These are phyloP conservation scores for Lasaia peninsularis DNA, from an alignment of 1,140 invertebrate species.

Conservation along the genomic window DNA sequence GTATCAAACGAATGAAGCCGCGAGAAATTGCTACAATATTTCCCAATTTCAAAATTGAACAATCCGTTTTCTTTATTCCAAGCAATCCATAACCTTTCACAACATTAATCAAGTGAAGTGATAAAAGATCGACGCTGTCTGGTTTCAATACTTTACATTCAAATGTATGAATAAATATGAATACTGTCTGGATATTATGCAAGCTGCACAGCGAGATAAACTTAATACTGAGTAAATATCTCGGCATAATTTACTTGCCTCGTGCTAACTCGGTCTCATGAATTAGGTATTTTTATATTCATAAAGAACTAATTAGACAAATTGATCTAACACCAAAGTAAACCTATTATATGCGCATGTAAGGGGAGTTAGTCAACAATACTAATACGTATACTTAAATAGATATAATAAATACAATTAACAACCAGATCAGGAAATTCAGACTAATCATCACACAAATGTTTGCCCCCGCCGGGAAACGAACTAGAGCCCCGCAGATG, in stretches of 20 bases:
- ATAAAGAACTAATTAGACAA: neutral
- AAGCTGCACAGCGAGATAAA: neutral
- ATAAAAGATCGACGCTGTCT: slow-evolving; percentile 9
- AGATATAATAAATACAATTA: too few species aligned
- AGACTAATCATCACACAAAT: too few species aligned
- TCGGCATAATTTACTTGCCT: slow-evolving; percentile 1
- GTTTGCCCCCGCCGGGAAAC: too few species aligned
- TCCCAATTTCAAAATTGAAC: too few species aligned
- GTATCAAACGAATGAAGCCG: too few species aligned
- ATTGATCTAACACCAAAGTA: too few species aligned
- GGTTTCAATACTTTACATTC: slow-evolving; percentile 5
- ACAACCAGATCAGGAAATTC: too few species aligned
- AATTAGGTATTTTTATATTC: neutral
- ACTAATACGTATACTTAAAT: too few species aligned
- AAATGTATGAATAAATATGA: slow-evolving; percentile 11
- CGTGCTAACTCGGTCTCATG: neutral
- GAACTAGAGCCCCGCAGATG: too few species aligned
- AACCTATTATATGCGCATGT: too few species aligned
- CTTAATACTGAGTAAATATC: slow-evolving; percentile 6
- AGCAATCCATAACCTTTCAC: neutral
- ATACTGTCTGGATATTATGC: slow-evolving; percentile 1
- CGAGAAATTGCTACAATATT: too few species aligned
- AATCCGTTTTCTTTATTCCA: neutral
- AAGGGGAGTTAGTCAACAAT: too few species aligned
- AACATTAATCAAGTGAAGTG: slow-evolving; percentile 3